A percentile compares a stretch with the other conserved stretches of the same genome.
Conservation (phyloP, 2,888 invertebrate genomes). For the Neoaliturus tenellus region DNA sequence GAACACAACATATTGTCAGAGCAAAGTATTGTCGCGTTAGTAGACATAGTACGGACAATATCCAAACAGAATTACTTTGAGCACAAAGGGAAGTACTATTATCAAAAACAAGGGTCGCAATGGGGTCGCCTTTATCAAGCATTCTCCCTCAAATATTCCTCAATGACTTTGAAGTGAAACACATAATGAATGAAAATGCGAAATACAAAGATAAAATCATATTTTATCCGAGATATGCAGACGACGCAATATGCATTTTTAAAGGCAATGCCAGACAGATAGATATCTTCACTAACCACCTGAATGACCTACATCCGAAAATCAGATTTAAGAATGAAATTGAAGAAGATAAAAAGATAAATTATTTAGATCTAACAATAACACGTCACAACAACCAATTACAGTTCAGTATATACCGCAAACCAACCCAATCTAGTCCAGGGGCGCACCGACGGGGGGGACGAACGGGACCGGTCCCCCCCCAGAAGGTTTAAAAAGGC, state of each 20-base stretch:
- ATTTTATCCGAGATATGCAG: conserved; percentile 7
- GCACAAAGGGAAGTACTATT: background rate
- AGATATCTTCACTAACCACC: background rate
- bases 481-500: no score
- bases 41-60: background rate
- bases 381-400: background rate
- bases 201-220: background rate
- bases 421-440: conserved; percentile 34
- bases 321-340: conserved; percentile 28
- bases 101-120: background rate
- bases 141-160: background rate
- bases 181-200: background rate
- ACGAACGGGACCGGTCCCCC: no score
- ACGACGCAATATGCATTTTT: background rate
- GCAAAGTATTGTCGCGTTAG: background rate
- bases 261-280: conserved; percentile 12
- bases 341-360: background rate
- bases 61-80: conserved; percentile 10
- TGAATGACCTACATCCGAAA: background rate
- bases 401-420: background rate
- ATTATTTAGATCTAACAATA: conserved; percentile 27
- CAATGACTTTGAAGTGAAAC: conserved; percentile 7
- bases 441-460: no score
- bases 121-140: background rate
- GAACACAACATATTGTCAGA: background rate